These are phyloP conservation scores for Hypothenemus hampei DNA, from an alignment of 1,140 invertebrate genomes.

Conservation along the genomic window DNA sequence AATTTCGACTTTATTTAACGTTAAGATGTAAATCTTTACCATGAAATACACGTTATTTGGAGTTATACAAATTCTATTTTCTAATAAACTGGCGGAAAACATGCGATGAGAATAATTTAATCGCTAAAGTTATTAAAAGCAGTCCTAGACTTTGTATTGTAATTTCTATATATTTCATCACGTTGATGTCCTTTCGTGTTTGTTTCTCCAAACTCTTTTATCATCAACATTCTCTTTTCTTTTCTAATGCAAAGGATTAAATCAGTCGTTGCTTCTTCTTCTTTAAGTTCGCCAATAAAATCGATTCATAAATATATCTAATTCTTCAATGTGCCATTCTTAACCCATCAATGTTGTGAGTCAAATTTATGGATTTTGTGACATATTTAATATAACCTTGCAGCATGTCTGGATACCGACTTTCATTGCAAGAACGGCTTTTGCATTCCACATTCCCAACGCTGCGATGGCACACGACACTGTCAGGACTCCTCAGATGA, in stretches of 20 bases:
- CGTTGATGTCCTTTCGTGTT: too few relatives aligned
- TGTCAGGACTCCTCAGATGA: conserved; percentile 75
- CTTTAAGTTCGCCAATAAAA: not conserved
- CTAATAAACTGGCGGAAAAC: conserved; percentile 5
- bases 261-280: not conserved
- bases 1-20: not conserved
- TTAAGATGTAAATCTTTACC: conserved; percentile 1
- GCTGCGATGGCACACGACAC: conserved; percentile 70
- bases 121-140: conserved; percentile 6
- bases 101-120: conserved; percentile 6
- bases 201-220: not conserved
- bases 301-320: conserved; percentile 3
- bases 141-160: conserved; percentile 6
- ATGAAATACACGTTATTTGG: not conserved
- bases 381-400: not conserved
- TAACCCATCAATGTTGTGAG: conserved; percentile 24
- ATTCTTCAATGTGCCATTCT: conserved; percentile 14
- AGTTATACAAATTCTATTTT: not conserved
- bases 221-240: not conserved
- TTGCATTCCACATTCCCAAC: conserved; percentile 62
- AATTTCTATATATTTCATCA: conserved; percentile 11
- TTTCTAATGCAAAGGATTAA: not conserved
- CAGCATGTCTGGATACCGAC: conserved; percentile 58
- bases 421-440: conserved; percentile 55
- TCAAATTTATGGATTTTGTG: not conserved